These are phyloP conservation scores for Drosophila pegasa DNA, from an alignment of 2,888 invertebrate genomes.

Conservation along the genomic window DNA sequence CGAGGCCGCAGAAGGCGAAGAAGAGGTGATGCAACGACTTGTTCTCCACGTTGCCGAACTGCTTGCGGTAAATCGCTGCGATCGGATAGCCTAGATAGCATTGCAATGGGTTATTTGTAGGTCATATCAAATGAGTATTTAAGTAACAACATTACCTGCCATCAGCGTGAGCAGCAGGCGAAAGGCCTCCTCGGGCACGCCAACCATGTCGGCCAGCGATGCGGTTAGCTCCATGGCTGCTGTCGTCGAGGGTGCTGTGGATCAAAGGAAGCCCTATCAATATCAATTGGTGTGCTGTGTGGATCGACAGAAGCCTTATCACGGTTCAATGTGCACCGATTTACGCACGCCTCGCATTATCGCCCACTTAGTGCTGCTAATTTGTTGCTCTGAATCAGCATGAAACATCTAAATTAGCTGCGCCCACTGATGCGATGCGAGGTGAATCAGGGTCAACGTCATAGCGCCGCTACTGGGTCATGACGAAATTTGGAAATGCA, in stretches of 20 bases:
- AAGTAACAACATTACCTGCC: constrained; percentile 85
- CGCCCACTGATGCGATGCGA: constrained; percentile 13
- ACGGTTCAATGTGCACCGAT: constrained; percentile 31
- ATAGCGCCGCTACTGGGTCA: constrained; percentile 24
- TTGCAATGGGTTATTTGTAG: not conserved
- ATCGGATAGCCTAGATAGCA: constrained; percentile 89
- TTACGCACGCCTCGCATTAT: constrained; percentile 18
- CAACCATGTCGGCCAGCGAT: constrained; percentile 68
- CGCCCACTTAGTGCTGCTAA: constrained; percentile 8
- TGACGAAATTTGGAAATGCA: constrained; percentile 6
- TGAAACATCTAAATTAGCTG: constrained; percentile 16
- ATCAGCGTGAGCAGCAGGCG: constrained; percentile 88
- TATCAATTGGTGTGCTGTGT: constrained; percentile 24
- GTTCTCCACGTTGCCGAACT: constrained; percentile 86
- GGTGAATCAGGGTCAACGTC: constrained; percentile 19
- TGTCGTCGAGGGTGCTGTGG: not conserved
- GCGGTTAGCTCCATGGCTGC: constrained; percentile 14
- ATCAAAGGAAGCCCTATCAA: constrained; percentile 37
- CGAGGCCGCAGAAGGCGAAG: constrained; percentile 90
- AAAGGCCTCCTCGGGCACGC: constrained; percentile 88
- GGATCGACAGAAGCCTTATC: constrained; percentile 34
- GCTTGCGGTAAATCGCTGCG: constrained; percentile 88
- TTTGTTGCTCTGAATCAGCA: constrained; percentile 18
- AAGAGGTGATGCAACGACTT: constrained; percentile 89
- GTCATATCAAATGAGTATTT: not conserved